Evolutionary conservation across 2,113 vertebrate genomes (phyloP).

Genomic region (Anas platyrhynchos): DNA sequence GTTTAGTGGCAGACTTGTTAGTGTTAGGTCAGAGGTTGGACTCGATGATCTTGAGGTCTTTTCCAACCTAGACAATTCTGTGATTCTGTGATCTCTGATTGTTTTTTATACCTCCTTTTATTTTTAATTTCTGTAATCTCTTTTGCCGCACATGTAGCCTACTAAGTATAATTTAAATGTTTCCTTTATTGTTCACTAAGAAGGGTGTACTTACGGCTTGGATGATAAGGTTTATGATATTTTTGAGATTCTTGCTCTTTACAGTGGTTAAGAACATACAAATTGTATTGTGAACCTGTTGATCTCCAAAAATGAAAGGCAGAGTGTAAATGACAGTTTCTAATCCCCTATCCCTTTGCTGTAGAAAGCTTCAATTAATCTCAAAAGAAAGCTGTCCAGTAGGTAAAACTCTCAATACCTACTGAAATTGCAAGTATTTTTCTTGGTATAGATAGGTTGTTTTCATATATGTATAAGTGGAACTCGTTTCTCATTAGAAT

Average conservation of each 20-base stretch:
- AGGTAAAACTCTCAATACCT: not conserved
- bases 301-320: not conserved
- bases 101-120: not conserved
- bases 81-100: too few relatives aligned
- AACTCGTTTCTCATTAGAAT: not conserved
- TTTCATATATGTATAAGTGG: not conserved
- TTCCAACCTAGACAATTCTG: too few relatives aligned
- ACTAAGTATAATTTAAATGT: not conserved
- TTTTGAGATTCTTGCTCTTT: not conserved
- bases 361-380: not conserved
- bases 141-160: not conserved
- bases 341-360: not conserved
- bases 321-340: not conserved
- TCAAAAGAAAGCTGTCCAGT: not conserved
- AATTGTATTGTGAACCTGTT: not conserved
- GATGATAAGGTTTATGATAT: not conserved
- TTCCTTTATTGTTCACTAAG: not conserved
- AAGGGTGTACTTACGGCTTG: not conserved
- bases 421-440: not conserved
- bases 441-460: not conserved
- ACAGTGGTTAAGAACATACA: not conserved
- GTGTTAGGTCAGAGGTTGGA: too few relatives aligned
- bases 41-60: too few relatives aligned
- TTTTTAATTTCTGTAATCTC: not conserved
- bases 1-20: too few relatives aligned